Evolutionary conservation across 2,888 invertebrate species (phyloP).

Genomic region (Epistrophe eligans): DNA sequence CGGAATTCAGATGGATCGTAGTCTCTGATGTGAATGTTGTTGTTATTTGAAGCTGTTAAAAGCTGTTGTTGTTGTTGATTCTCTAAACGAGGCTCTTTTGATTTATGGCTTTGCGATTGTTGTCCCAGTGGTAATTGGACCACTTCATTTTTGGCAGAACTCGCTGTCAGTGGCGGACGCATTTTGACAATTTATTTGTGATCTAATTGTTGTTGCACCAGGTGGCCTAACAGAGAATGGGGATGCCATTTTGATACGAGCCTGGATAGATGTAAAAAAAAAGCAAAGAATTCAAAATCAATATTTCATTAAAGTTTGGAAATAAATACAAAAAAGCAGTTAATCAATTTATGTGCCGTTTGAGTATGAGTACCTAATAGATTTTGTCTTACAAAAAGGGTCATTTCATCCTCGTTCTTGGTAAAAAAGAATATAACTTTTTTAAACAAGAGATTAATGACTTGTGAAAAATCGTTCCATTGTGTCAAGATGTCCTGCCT

Average conservation of each 20-base stretch:
- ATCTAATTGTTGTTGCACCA: conserved; percentile 32
- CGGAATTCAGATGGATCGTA: conserved; percentile 76
- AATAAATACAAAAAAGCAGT: conserved; percentile 9
- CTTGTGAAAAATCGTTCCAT: conserved; percentile 52
- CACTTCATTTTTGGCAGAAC: conserved; percentile 72
- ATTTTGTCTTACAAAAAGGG: neutral
- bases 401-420: neutral
- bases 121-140: conserved; percentile 57
- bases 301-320: neutral
- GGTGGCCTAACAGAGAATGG: conserved; percentile 47
- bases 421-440: neutral
- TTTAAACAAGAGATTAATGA: conserved; percentile 78
- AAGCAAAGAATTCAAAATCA: conserved; percentile 6
- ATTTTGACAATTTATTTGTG: conserved; percentile 47
- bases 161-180: conserved; percentile 68
- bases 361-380: no score
- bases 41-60: conserved; percentile 31
- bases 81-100: conserved; percentile 55
- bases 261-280: conserved; percentile 28
- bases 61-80: conserved; percentile 52
- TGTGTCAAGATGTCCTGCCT: conserved; percentile 54
- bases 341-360: conserved; percentile 15
- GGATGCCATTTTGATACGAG: conserved; percentile 67
- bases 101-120: conserved; percentile 49
- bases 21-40: conserved; percentile 50